A percentile compares a stretch with the other conserved stretches of the same genome.
Evolutionary conservation across 2,113 vertebrate genomes (phyloP).

Genomic region (Lepisosteus oculatus): DNA sequence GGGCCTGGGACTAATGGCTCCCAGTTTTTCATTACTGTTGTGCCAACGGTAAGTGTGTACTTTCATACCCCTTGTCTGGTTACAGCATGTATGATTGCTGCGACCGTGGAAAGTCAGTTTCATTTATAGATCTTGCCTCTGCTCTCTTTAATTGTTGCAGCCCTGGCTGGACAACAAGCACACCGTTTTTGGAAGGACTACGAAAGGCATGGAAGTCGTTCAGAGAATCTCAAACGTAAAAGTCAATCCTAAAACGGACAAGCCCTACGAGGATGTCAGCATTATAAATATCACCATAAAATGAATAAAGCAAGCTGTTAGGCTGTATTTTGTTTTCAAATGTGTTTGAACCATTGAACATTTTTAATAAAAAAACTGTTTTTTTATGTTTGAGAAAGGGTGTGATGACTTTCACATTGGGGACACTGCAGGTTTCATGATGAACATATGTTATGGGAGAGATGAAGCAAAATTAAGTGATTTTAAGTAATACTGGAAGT

Average conservation of each 20-base stretch:
- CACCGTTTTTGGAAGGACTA: conserved; percentile 90
- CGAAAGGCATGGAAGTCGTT: conserved; percentile 97
- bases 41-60: conserved; percentile 83
- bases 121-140: background rate
- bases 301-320: conserved; percentile 42
- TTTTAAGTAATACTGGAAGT: background rate
- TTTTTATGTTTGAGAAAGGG: too few species aligned
- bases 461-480: background rate
- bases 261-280: conserved; percentile 95
- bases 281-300: conserved; percentile 98
- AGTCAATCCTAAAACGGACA: conserved; percentile 96
- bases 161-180: conserved; percentile 99
- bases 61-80: background rate
- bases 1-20: conserved; percentile 92
- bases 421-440: too few species aligned
- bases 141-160: conserved; percentile 51
- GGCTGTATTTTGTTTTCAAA: background rate
- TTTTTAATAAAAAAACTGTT: too few species aligned
- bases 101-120: background rate
- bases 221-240: conserved; percentile 96
- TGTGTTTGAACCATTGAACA: too few species aligned
- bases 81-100: background rate
- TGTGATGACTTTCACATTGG: too few species aligned
- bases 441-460: too few species aligned
- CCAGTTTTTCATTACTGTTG: conserved; percentile 95